Evolutionary conservation across 2,113 vertebrate genomes (phyloP).

Genomic region (Seriola quinqueradiata): DNA sequence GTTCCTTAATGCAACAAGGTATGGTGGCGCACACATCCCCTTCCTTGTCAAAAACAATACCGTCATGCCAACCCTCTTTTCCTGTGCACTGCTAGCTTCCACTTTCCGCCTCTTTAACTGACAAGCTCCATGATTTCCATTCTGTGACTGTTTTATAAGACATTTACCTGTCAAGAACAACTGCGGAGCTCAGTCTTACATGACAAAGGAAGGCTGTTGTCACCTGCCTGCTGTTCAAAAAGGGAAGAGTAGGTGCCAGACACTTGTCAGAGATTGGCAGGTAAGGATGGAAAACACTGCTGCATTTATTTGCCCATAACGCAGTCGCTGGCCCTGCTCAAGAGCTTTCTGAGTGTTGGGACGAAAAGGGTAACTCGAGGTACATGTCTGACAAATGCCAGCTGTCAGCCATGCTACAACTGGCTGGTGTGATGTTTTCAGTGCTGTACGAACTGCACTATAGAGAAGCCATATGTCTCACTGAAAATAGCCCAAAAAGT

Average conservation of each 20-base stretch:
- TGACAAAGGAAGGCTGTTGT: conserved; percentile 81
- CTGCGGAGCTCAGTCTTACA: conserved; percentile 75
- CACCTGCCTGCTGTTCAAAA: conserved; percentile 72
- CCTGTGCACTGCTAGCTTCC: conserved; percentile 24
- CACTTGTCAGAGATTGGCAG: conserved; percentile 81
- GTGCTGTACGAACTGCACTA: background rate
- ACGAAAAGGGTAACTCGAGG: conserved; percentile 61
- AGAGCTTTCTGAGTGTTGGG: conserved; percentile 49
- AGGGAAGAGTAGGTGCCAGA: conserved; percentile 74
- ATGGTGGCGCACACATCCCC: conserved; percentile 25
- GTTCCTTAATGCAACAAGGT: conserved; percentile 99
- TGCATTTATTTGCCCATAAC: conserved; percentile 77
- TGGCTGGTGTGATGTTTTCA: conserved; percentile 50
- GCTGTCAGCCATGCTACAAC: conserved; percentile 63
- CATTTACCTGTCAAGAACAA: conserved; percentile 81
- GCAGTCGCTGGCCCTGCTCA: conserved; percentile 55
- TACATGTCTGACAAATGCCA: conserved; percentile 77
- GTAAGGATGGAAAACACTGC: conserved; percentile 73
- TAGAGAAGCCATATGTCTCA: conserved; percentile 29
- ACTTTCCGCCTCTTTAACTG: conserved; percentile 70
- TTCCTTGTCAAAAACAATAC: conserved; percentile 63
- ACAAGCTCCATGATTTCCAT: conserved; percentile 76
- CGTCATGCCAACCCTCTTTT: conserved; percentile 19
- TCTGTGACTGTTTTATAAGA: conserved; percentile 71
- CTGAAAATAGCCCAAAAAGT: conserved; percentile 32